A percentile compares a stretch with the other conserved stretches of the same genome.
These are phyloP conservation scores for Urocolius indicus DNA, from an alignment of 2,113 vertebrate species.

Conservation along the genomic window DNA sequence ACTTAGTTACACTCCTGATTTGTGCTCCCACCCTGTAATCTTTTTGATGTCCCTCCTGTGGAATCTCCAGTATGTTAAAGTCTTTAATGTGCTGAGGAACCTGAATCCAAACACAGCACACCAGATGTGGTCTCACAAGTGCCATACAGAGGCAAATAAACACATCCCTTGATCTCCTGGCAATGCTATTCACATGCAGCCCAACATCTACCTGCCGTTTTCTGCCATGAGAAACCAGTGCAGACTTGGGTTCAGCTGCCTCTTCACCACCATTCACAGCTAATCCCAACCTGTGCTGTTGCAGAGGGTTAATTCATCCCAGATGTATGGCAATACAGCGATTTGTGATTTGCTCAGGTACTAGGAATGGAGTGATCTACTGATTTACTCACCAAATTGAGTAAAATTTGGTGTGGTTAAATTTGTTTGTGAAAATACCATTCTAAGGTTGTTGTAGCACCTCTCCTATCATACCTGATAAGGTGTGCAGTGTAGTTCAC, in stretches of 20 bases:
- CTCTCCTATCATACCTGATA: not conserved
- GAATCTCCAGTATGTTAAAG: not conserved
- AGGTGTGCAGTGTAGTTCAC: not conserved
- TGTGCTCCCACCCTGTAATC: not conserved
- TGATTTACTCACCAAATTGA: not conserved
- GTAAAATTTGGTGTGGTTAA: not conserved
- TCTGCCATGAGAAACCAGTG: not conserved
- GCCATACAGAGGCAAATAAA: not conserved
- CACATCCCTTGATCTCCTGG: not conserved
- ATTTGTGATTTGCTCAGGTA: not conserved
- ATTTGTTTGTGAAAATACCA: not conserved
- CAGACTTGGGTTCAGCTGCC: not conserved
- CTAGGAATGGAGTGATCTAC: not conserved
- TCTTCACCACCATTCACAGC: not conserved
- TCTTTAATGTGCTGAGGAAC: not conserved
- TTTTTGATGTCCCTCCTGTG: not conserved
- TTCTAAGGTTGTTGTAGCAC: too few relatives aligned
- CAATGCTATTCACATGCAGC: not conserved
- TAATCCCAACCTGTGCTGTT: not conserved
- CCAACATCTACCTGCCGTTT: not conserved
- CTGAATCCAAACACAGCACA: not conserved
- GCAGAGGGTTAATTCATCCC: not conserved
- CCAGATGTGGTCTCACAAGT: not conserved
- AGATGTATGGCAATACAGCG: not conserved
- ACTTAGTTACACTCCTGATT: not conserved